Evolutionary conservation across 2,888 invertebrate species (phyloP).

Genomic region (Drepana falcataria): DNA sequence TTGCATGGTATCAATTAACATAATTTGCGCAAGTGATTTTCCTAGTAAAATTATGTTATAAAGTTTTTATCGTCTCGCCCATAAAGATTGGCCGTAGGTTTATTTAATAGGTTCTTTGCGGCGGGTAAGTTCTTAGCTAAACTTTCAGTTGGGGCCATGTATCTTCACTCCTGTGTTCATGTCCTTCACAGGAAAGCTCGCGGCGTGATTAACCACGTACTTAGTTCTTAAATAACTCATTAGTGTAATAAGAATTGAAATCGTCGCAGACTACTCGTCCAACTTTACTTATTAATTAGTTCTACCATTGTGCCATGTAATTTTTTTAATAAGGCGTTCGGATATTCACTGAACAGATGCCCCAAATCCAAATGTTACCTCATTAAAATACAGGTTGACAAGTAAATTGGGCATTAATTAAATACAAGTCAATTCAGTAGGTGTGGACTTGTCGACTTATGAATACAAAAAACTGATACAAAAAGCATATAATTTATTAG

Average conservation of each 20-base stretch:
- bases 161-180: too few species aligned
- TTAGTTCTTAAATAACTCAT: too few species aligned
- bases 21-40: background rate
- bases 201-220: too few species aligned
- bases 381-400: background rate
- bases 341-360: too few species aligned
- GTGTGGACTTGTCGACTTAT: background rate
- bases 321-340: too few species aligned
- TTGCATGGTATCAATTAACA: background rate
- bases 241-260: too few species aligned
- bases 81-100: background rate
- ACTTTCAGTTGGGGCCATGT: background rate
- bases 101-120: background rate
- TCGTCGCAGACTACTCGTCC: too few species aligned
- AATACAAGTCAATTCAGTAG: background rate
- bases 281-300: too few species aligned
- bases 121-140: background rate
- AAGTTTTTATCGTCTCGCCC: background rate
- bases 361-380: too few species aligned
- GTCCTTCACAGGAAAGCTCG: too few species aligned
- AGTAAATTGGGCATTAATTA: background rate
- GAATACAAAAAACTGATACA: background rate
- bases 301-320: too few species aligned
- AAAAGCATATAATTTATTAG: background rate
- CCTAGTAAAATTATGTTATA: background rate